These are phyloP conservation scores for Lepidonotus clava DNA, from an alignment of 2,888 invertebrate genomes.

Conservation along the genomic window DNA sequence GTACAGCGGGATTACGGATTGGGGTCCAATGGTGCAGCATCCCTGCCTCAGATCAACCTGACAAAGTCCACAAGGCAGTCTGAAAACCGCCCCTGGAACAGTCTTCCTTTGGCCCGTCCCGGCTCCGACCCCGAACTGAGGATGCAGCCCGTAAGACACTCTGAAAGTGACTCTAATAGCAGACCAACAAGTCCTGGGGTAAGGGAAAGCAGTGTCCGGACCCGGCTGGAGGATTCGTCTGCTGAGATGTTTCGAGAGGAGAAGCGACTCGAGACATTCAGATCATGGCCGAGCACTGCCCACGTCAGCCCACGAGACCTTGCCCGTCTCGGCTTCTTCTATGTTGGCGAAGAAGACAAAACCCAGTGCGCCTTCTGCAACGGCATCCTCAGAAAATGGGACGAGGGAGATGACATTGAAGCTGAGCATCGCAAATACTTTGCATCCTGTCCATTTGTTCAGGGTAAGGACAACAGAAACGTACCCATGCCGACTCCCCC, in stretches of 20 bases:
- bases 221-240: not conserved
- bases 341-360: constrained; percentile 92
- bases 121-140: not conserved
- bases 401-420: constrained; percentile 93
- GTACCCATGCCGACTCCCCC: not conserved
- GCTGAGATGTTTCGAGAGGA: not conserved
- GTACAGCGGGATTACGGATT: too few species aligned
- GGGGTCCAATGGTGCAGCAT: too few species aligned
- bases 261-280: constrained; percentile 8
- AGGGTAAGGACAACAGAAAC: not conserved
- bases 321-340: constrained; percentile 93
- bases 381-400: constrained; percentile 96
- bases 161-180: not conserved
- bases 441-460: constrained; percentile 88
- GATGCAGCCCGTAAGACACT: not conserved
- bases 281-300: constrained; percentile 8
- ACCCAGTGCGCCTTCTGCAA: constrained; percentile 96
- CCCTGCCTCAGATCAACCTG: too few species aligned
- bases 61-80: not conserved
- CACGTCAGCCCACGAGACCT: constrained; percentile 87
- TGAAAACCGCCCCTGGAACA: not conserved
- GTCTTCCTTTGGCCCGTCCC: not conserved
- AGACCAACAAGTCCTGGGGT: not conserved
- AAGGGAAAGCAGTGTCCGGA: not conserved
- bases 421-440: constrained; percentile 96